Evolutionary conservation across 92 coral and sea anemone species (phyloP).

Genomic region (Bergia puertoricense): DNA sequence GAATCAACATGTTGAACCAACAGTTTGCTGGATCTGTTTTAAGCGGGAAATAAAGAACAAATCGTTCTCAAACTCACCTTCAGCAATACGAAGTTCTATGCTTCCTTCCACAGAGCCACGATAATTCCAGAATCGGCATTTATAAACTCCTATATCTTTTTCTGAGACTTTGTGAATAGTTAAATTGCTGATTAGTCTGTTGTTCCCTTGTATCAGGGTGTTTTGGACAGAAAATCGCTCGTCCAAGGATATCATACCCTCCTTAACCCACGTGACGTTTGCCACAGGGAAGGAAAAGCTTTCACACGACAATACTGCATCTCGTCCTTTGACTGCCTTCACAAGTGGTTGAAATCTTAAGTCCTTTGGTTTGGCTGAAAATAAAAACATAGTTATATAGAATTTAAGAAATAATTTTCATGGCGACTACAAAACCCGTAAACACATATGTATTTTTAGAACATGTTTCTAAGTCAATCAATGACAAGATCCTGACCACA

Average conservation of each 20-base stretch:
- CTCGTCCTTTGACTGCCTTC: not conserved
- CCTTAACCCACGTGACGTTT: slow-evolving; percentile 20
- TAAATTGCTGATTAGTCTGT: slow-evolving; percentile 16
- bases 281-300: slow-evolving; percentile 25
- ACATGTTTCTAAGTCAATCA: no score
- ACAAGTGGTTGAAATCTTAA: slow-evolving; percentile 9
- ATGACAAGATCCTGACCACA: no score
- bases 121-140: slow-evolving; percentile 30
- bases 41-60: no score
- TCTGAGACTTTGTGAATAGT: slow-evolving; percentile 4
- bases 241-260: not conserved
- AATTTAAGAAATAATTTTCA: no score
- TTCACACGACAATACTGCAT: slow-evolving; percentile 16
- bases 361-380: slow-evolving; percentile 31
- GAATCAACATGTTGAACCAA: no score
- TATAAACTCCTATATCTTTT: not conserved
- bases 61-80: not conserved
- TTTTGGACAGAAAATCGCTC: not conserved
- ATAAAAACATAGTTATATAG: not conserved
- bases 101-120: slow-evolving; percentile 23
- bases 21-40: not conserved
- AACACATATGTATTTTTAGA: no score
- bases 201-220: not conserved
- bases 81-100: slow-evolving; percentile 6
- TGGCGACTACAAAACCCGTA: no score